Percentiles rank a stretch among this genome's conserved stretches.
Conservation (phyloP, 2,113 vertebrate species). For the Rhynchopsitta pachyrhyncha region DNA sequence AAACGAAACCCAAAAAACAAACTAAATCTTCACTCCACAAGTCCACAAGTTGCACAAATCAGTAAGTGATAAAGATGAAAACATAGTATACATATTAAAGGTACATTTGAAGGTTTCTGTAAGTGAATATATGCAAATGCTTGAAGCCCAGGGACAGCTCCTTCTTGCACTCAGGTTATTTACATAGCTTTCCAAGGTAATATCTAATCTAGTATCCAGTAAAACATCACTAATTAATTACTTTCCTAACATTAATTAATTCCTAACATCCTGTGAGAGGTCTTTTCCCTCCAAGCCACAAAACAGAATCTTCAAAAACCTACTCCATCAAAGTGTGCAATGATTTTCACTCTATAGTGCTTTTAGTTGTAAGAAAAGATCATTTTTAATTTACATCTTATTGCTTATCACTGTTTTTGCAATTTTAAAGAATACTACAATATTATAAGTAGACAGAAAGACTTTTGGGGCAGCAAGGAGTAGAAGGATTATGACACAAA, state of each 20-base stretch:
- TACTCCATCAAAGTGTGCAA: not conserved
- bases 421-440: not conserved
- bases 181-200: slow-evolving; percentile 21
- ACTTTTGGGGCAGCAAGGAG: not conserved
- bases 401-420: not conserved
- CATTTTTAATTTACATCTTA: not conserved
- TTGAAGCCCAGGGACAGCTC: not conserved
- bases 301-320: not conserved
- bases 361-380: not conserved
- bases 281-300: not conserved
- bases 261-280: not conserved
- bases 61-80: not conserved
- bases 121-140: slow-evolving; percentile 44
- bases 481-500: not conserved
- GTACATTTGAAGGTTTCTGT: slow-evolving; percentile 2
- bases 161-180: not conserved
- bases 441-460: not conserved
- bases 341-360: not conserved
- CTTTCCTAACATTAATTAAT: slow-evolving; percentile 34
- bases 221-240: slow-evolving; percentile 29
- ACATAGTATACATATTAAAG: slow-evolving; percentile 5
- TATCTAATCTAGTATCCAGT: slow-evolving; percentile 26
- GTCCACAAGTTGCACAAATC: not conserved
- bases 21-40: not conserved
- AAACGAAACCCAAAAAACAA: not conserved